These are phyloP conservation scores for Turdus rufiventris DNA, from an alignment of 2,113 vertebrate species.

Conservation along the genomic window DNA sequence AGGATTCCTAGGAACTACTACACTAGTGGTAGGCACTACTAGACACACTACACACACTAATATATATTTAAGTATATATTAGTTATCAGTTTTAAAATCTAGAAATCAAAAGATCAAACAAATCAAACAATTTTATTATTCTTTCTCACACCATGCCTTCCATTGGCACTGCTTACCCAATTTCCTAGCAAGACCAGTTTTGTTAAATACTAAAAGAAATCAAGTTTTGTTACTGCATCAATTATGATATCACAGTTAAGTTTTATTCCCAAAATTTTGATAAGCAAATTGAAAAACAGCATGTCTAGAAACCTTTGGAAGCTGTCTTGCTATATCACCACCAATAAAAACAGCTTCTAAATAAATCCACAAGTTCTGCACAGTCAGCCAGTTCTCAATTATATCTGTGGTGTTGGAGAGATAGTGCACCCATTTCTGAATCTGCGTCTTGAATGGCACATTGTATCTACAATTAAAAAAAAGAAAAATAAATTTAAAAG, in stretches of 20 bases:
- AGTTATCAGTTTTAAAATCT: not conserved
- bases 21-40: not conserved
- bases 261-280: not conserved
- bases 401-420: conserved; percentile 91
- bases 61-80: not conserved
- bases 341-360: conserved; percentile 96
- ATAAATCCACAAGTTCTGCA: conserved; percentile 97
- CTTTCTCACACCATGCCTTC: not conserved
- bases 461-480: conserved; percentile 81
- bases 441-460: conserved; percentile 90
- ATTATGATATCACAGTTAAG: not conserved
- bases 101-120: not conserved
- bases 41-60: not conserved
- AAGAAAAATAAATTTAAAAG: not conserved
- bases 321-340: conserved; percentile 94
- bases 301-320: conserved; percentile 85
- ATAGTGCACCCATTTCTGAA: conserved; percentile 95
- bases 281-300: not conserved
- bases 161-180: not conserved
- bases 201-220: not conserved
- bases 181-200: not conserved
- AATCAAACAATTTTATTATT: not conserved
- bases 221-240: not conserved
- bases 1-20: not conserved
- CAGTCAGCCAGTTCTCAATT: conserved; percentile 95